Evolutionary conservation across 2,888 invertebrate genomes (phyloP), one percentile per base, ranked within the genome.

Genomic region (Cataglyphis rosenhaueri): DNA sequence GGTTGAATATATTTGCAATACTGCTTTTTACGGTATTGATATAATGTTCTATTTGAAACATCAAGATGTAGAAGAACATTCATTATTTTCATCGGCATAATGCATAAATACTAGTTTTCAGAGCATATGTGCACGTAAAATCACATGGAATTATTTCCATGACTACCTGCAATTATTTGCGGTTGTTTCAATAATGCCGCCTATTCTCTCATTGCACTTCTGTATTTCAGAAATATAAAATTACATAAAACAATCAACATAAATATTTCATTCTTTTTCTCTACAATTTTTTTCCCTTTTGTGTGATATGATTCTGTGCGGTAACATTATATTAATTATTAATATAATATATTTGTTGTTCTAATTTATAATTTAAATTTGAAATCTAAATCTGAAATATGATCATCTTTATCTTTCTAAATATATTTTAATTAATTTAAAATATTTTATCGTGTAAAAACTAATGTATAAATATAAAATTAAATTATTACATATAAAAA

Each of bases 211-310:
- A 2, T 52, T 18, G 25, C 3, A 18, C 12, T 38, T 35, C 4
- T 55, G 1, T 29, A 66, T 66, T 66, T 66, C 15, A 48, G 66
- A 66, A 29, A 55, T 76, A 38, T 55, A 4, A 75, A 25, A 38
- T 64, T 9, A 5, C 18, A 65, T 65, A 25, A 15, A 74, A 44
- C 10, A 66, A 65, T 48, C 52, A 10, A 38, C 25, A 48, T 5
- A 6, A 38, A 29, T 18, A 1, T 1, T 4, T 73, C n/a, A 29
- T 41, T 3, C 18, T 71, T 9, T 8, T 41, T 41, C 32, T 35
- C 10, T 61, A 15, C 3, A 0, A 73, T 59, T 44, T 15, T 15
- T 41, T 61, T 25, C 25, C 3, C 8, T 62, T 32, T 9, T 18
- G 18, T 6, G 18, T 38, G 1, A 57, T 3, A 62, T 35, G 3